Evolutionary conservation across 1,140 invertebrate species (phyloP).

Genomic region (Cheumatopsyche charites): DNA sequence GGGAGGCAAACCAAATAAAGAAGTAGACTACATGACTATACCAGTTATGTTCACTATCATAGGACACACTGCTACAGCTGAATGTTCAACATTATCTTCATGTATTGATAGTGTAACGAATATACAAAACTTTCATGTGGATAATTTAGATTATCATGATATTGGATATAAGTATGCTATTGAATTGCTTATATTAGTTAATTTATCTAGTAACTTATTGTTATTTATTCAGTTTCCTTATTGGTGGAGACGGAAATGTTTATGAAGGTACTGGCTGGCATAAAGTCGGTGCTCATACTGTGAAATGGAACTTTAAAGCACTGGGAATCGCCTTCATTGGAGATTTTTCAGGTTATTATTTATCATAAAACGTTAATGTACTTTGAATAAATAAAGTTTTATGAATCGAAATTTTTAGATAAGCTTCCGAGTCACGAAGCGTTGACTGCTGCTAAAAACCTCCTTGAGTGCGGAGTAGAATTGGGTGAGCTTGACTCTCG

Average conservation of each 20-base stretch:
- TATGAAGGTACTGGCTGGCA: slow-evolving; percentile 82
- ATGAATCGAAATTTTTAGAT: slow-evolving; percentile 56
- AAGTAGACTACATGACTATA: slow-evolving; percentile 62
- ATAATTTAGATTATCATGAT: slow-evolving; percentile 61
- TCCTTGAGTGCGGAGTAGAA: slow-evolving; percentile 68
- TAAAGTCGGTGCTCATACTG: slow-evolving; percentile 72
- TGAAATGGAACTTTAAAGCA: slow-evolving; percentile 67
- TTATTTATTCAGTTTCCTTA: slow-evolving; percentile 66
- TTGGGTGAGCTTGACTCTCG: slow-evolving; percentile 62
- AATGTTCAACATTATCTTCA: slow-evolving; percentile 60
- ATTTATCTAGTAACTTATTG: slow-evolving; percentile 18
- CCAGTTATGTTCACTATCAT: slow-evolving; percentile 70
- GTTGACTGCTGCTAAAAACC: slow-evolving; percentile 63
- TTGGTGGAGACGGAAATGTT: slow-evolving; percentile 77
- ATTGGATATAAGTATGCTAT: slow-evolving; percentile 67
- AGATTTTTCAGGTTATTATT: slow-evolving; percentile 64
- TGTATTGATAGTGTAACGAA: slow-evolving; percentile 60
- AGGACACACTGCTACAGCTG: slow-evolving; percentile 69
- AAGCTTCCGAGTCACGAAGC: slow-evolving; percentile 62
- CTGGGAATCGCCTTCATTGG: slow-evolving; percentile 77
- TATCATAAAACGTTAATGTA: slow-evolving; percentile 52
- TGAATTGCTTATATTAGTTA: not conserved
- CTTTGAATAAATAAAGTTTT: not conserved
- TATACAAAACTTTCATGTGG: slow-evolving; percentile 68
- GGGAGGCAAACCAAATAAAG: slow-evolving; percentile 56